These are phyloP conservation scores for Hydractinia echinata DNA, from an alignment of 30 jellyfish, hydroid and myxozoan genomes.

Conservation along the genomic window DNA sequence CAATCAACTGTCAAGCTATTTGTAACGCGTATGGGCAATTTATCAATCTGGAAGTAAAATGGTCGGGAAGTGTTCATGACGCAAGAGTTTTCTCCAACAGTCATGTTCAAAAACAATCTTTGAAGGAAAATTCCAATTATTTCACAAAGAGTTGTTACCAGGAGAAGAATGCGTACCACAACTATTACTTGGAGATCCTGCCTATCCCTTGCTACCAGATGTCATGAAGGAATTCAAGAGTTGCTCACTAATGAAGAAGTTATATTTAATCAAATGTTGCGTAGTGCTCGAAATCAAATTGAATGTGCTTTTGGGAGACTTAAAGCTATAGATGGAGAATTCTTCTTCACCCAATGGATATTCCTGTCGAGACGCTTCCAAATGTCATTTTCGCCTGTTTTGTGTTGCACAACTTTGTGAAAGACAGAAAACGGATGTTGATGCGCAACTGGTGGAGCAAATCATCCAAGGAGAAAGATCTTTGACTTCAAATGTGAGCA, in stretches of 20 bases:
- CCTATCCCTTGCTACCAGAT: slow-evolving; percentile 64
- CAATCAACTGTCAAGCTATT: slow-evolving; percentile 7
- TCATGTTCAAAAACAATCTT: slow-evolving; percentile 27
- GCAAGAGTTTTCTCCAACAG: slow-evolving; percentile 28
- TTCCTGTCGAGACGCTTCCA: slow-evolving; percentile 46
- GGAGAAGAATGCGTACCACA: slow-evolving; percentile 57
- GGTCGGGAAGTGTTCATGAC: slow-evolving; percentile 45
- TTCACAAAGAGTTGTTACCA: slow-evolving; percentile 30
- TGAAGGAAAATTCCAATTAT: slow-evolving; percentile 32
- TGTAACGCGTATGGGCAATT: slow-evolving; percentile 2
- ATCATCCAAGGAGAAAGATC: neutral
- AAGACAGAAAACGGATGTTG: neutral
- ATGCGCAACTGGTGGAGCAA: slow-evolving; percentile 12
- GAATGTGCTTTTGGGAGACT: slow-evolving; percentile 64
- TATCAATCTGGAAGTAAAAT: too few relatives aligned
- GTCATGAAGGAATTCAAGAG: slow-evolving; percentile 38
- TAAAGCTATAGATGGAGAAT: slow-evolving; percentile 57
- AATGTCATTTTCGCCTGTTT: slow-evolving; percentile 42
- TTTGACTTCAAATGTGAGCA: neutral
- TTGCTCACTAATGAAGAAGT: slow-evolving; percentile 48
- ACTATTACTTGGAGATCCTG: slow-evolving; percentile 57
- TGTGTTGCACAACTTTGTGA: slow-evolving; percentile 53
- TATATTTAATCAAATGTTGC: slow-evolving; percentile 35
- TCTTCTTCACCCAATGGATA: slow-evolving; percentile 35
- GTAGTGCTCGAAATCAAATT: slow-evolving; percentile 47